These are phyloP conservation scores for Aquatica leii DNA, from an alignment of 2,888 invertebrate species.

Conservation along the genomic window DNA sequence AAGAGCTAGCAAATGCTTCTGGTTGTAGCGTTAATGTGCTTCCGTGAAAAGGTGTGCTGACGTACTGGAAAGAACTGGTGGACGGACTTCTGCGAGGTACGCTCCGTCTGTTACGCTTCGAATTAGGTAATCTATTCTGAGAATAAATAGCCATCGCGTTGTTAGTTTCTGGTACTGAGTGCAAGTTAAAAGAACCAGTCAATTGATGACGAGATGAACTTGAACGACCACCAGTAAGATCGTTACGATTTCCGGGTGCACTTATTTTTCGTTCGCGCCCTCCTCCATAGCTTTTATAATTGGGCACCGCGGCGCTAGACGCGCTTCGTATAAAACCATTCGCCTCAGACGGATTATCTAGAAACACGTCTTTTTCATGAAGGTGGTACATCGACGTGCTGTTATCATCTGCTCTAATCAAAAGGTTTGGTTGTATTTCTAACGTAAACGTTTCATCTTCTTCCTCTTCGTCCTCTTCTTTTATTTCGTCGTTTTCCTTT, in stretches of 20 bases:
- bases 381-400: conserved; percentile 54
- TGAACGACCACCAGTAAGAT: conserved; percentile 53
- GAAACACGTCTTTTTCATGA: conserved; percentile 55
- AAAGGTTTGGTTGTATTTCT: conserved; percentile 55
- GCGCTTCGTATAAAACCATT: conserved; percentile 71
- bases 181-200: conserved; percentile 71
- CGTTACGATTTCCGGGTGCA: conserved; percentile 64
- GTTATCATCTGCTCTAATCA: conserved; percentile 57
- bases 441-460: conserved; percentile 42
- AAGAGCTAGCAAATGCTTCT: conserved; percentile 79
- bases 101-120: conserved; percentile 51
- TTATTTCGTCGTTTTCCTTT: conserved; percentile 55
- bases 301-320: conserved; percentile 74
- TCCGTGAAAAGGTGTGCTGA: conserved; percentile 86
- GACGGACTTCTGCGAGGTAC: conserved; percentile 76
- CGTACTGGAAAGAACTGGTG: conserved; percentile 83
- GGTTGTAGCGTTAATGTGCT: conserved; percentile 82
- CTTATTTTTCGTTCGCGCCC: conserved; percentile 69
- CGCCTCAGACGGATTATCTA: conserved; percentile 51
- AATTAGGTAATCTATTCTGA: conserved; percentile 48
- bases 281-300: conserved; percentile 61
- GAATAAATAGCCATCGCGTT: conserved; percentile 52
- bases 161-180: conserved; percentile 72
- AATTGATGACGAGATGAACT: conserved; percentile 60
- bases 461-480: conserved; percentile 54